These are phyloP conservation scores for Hemiprocne comata DNA, from an alignment of 2,113 vertebrate genomes.

Conservation along the genomic window DNA sequence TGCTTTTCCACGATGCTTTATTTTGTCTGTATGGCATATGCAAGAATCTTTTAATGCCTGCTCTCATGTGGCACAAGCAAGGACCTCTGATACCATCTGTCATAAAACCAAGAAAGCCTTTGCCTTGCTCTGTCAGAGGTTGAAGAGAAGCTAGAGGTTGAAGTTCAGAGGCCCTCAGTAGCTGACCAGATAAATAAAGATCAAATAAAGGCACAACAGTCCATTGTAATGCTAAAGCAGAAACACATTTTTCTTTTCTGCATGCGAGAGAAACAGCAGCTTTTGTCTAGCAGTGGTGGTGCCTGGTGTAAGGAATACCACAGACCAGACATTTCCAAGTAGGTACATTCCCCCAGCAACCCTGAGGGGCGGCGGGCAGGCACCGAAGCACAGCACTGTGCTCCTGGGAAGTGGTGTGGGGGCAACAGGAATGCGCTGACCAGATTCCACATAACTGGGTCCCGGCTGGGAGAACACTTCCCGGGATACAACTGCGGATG, in stretches of 20 bases:
- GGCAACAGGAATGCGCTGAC: not conserved
- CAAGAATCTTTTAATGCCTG: not conserved
- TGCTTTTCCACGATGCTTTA: not conserved
- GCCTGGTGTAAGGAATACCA: not conserved
- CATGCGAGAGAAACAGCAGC: not conserved
- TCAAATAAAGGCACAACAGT: not conserved
- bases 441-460: rapidly evolving
- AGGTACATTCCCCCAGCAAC: not conserved
- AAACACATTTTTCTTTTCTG: not conserved
- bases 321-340: rapidly evolving
- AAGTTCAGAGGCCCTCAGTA: not conserved
- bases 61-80: not conserved
- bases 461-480: not conserved
- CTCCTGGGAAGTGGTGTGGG: rapidly evolving
- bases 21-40: not conserved
- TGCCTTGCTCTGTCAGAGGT: not conserved
- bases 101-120: not conserved
- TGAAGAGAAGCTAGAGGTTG: not conserved
- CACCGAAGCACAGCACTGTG: not conserved
- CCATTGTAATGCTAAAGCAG: rapidly evolving
- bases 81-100: not conserved
- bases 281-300: not conserved
- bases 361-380: rapidly evolving
- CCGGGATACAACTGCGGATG: rapidly evolving
- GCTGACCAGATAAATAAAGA: no score